Conservation (phyloP, 2,797 vertebrate genomes). For the Syngnathus rostellatus region DNA sequence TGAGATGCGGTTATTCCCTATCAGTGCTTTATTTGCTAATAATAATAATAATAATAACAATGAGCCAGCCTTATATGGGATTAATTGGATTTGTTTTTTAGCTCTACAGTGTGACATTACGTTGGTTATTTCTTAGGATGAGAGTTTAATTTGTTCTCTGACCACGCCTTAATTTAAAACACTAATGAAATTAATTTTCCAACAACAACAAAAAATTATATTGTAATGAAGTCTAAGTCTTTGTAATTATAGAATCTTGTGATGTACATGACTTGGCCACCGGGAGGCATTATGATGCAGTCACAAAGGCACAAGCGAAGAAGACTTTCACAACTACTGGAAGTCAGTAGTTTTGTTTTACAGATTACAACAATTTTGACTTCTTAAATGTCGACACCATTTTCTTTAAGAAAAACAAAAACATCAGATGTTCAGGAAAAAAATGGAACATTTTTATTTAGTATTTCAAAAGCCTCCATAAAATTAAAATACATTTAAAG, state of each 20-base stretch:
- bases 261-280: neutral
- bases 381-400: neutral
- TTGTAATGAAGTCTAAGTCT: too few relatives aligned
- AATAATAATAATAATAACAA: neutral
- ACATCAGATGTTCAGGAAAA: constrained; percentile 4
- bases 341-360: neutral
- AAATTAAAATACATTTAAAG: constrained; percentile 76
- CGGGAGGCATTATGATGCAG: neutral
- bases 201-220: too few relatives aligned
- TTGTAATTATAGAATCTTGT: neutral
- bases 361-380: neutral
- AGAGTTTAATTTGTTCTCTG: neutral
- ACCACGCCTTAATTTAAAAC: too few relatives aligned
- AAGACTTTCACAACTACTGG: neutral
- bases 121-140: neutral
- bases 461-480: constrained; percentile 63
- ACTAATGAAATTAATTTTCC: too few relatives aligned
- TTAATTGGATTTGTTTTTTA: neutral
- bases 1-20: constrained; percentile 19
- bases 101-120: neutral
- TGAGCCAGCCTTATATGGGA: neutral
- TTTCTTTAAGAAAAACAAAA: neutral
- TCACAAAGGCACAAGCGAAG: neutral
- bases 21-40: constrained; percentile 25
- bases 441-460: constrained; percentile 67